Conservation (phyloP, 2,113 vertebrate genomes). For the Bubo bubo region DNA sequence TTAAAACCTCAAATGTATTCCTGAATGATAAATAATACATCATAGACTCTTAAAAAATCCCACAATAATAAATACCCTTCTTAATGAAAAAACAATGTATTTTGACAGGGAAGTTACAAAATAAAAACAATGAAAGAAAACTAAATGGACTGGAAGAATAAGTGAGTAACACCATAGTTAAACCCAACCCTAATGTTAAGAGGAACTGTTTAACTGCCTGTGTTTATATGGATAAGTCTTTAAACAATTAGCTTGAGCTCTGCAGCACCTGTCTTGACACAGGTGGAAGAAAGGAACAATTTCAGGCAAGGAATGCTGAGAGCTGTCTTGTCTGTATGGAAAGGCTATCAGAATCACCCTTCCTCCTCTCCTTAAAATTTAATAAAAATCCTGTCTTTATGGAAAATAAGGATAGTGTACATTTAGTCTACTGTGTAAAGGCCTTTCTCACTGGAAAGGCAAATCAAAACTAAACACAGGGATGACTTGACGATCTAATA, state of each 20-base stretch:
- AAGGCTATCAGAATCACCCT: background rate
- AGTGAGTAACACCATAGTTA: background rate
- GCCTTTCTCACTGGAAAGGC: background rate
- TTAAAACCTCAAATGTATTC: background rate
- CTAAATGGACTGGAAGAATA: background rate
- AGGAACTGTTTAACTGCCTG: background rate
- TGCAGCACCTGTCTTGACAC: background rate
- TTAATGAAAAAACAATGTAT: background rate
- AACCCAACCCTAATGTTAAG: background rate
- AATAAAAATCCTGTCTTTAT: background rate
- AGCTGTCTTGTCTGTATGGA: background rate
- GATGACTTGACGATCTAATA: background rate
- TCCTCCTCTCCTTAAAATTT: background rate
- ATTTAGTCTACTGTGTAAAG: background rate
- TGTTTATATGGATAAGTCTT: background rate
- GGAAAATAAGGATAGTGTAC: background rate
- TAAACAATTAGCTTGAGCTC: background rate
- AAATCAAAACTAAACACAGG: background rate
- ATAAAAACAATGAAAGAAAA: background rate
- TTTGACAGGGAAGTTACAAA: background rate
- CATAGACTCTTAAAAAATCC: background rate
- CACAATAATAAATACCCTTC: background rate
- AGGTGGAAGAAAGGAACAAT: background rate
- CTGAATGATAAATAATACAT: background rate
- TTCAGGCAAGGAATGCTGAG: background rate